A percentile compares a stretch with the other conserved stretches of the same genome.
Conservation (phyloP, 2,113 vertebrate species). For the Sula dactylatra region DNA sequence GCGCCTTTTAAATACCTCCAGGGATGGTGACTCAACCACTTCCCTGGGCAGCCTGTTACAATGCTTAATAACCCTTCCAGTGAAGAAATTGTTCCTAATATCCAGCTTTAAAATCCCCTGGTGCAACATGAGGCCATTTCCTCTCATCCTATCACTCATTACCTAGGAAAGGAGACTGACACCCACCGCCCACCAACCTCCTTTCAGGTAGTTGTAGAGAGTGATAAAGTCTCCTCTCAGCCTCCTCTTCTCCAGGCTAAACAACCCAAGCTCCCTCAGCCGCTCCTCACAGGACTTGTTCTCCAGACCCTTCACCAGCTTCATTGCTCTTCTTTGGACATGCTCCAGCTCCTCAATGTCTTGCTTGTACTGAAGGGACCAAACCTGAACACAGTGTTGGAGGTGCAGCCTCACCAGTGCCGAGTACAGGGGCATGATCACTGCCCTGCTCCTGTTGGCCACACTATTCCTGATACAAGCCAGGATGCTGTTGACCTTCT, state of each 20-base stretch:
- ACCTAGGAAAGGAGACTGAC: not conserved
- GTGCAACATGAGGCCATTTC: not conserved
- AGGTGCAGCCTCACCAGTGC: not conserved
- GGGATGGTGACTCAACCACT: not conserved
- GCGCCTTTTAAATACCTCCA: not conserved
- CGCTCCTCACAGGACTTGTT: not conserved
- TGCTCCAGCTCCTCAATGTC: not conserved
- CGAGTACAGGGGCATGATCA: rapidly evolving
- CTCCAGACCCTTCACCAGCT: not conserved
- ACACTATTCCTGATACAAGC: not conserved
- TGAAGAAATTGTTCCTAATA: not conserved
- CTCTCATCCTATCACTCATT: not conserved
- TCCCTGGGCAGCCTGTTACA: not conserved
- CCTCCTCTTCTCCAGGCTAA: not conserved
- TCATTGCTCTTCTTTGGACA: not conserved
- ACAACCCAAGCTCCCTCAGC: not conserved
- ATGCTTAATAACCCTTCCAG: not conserved
- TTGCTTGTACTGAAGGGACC: not conserved
- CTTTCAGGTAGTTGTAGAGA: not conserved
- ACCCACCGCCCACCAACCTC: rapidly evolving
- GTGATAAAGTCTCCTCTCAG: not conserved
- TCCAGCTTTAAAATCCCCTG: not conserved
- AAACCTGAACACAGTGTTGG: not conserved
- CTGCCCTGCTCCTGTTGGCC: not conserved
- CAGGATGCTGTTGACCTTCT: not conserved